phyloP scores from a whole-genome alignment of 2,113 vertebrate species.

The Sus scrofa region T2T-Sscrofa CM000821.6:17430001-17430500 shows the following conservation, averaged over 20 bases:
- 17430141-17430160: not conserved
- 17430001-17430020: too few relatives aligned
- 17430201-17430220: conserved; percentile 41
- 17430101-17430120: not conserved
- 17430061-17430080: too few relatives aligned
- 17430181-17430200: conserved; percentile 57
- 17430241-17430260: conserved; percentile 23
- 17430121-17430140: not conserved
- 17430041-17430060: too few relatives aligned
- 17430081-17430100: not conserved
- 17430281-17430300: not conserved
- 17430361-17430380: not conserved
- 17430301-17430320: not conserved
- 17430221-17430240: conserved; percentile 34
- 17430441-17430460: not conserved
- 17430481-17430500: not conserved
- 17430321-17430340: conserved; percentile 3
- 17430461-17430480: not conserved
- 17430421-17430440: not conserved
- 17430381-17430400: not conserved
- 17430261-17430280: conserved; percentile 57
- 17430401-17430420: conserved; percentile 10
- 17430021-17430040: too few relatives aligned
- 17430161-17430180: not conserved
- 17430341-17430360: not conserved